These are phyloP conservation scores for Clostera curtula DNA, from an alignment of 2,888 invertebrate genomes.

Conservation along the genomic window DNA sequence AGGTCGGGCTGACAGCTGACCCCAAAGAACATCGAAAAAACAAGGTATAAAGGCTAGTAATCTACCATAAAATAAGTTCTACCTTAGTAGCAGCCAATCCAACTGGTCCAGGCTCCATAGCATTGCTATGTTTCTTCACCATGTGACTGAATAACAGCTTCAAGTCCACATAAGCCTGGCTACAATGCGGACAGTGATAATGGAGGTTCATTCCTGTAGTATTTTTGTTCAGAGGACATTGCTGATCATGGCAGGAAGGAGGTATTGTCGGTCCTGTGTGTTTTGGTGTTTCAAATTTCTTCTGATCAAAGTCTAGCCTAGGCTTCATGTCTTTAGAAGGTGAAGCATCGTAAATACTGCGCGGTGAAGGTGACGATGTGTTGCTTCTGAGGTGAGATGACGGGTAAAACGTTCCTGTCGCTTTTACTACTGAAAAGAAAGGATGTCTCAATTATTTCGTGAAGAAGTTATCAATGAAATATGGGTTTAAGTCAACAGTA, in stretches of 20 bases:
- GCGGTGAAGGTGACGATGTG: constrained; percentile 67
- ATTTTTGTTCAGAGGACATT: constrained; percentile 60
- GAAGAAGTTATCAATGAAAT: constrained; percentile 5
- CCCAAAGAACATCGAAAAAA: constrained; percentile 8
- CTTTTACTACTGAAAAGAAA: constrained; percentile 94
- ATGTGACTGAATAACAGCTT: constrained; percentile 65
- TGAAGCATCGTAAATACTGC: constrained; percentile 71
- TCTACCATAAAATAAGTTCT: constrained; percentile 13
- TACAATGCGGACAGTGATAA: constrained; percentile 66
- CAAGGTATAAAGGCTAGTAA: background rate
- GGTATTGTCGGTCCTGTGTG: constrained; percentile 59
- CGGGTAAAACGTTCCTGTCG: constrained; percentile 93
- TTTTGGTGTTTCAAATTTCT: constrained; percentile 54
- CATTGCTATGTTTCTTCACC: constrained; percentile 65
- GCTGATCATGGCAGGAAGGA: constrained; percentile 77
- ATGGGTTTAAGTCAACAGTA: too few relatives aligned
- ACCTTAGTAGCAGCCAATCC: constrained; percentile 71
- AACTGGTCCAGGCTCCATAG: constrained; percentile 53
- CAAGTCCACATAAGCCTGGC: constrained; percentile 63
- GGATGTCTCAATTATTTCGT: constrained; percentile 22
- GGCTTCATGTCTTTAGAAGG: constrained; percentile 68
- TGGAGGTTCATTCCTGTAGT: constrained; percentile 64
- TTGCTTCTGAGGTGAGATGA: constrained; percentile 78
- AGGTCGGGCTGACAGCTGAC: too few relatives aligned
- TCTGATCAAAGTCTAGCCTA: constrained; percentile 53